These are phyloP conservation scores for Poecile montanus DNA, from an alignment of 2,797 vertebrate genomes.

Conservation along the genomic window DNA sequence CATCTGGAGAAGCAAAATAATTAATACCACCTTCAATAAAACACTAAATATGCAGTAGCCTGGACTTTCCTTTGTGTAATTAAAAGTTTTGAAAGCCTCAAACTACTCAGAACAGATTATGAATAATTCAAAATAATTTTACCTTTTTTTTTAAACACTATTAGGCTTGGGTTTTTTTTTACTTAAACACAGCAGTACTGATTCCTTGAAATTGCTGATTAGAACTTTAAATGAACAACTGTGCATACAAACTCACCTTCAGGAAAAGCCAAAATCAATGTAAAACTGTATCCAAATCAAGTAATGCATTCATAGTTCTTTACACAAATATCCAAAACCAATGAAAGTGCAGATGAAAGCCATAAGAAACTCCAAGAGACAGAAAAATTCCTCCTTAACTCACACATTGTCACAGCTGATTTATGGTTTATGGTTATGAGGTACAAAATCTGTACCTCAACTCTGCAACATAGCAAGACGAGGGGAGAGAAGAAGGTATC, in stretches of 20 bases:
- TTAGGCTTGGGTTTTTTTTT: background rate
- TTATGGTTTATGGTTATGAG: background rate
- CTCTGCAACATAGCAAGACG: background rate
- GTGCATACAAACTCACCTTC: background rate
- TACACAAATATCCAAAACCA: background rate
- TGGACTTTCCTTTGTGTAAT: conserved; percentile 11
- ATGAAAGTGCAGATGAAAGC: conserved; percentile 39
- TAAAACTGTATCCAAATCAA: background rate
- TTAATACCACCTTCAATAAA: conserved; percentile 51
- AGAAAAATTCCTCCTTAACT: background rate
- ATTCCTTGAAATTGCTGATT: background rate
- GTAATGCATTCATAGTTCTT: background rate
- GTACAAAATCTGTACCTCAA: background rate
- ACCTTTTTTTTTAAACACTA: background rate
- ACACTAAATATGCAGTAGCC: conserved; percentile 26
- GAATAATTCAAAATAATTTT: background rate
- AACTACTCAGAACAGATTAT: background rate
- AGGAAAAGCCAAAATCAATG: conserved; percentile 7
- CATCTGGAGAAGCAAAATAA: conserved; percentile 60
- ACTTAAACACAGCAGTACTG: background rate
- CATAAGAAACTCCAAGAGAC: conserved; percentile 7
- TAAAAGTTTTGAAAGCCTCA: conserved; percentile 23
- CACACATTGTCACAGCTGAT: background rate
- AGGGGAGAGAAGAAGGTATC: background rate
- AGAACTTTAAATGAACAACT: background rate